Base-by-base conservation (phyloP, 2,888 invertebrate genomes). In the Pachymerium ferrugineum region DNA sequence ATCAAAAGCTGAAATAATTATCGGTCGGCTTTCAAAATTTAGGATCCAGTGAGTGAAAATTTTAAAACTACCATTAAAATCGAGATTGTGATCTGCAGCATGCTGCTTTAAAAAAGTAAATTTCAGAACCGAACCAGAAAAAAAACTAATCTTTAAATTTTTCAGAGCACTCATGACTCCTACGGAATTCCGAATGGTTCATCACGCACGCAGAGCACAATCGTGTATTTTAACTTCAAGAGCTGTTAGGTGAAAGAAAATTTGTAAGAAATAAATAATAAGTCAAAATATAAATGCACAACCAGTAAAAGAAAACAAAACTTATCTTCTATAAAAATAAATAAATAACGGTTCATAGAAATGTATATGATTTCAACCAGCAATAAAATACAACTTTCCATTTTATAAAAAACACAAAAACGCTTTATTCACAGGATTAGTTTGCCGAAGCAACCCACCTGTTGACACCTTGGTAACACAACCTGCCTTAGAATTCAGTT, bases 391-490 rank as follows among this genome's bases (percentile, higher is more conserved):
- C 14, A 47, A 12, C 16, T 47, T 47, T 16, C 16, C 47, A 22
- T 22, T 47, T 47, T 22, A 47, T 47, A 22, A 22, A 47, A 47
- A 47, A 47, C 47, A 47, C 47, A 47, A 47, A 47, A 47, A 47
- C 47, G 47, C 47, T 47, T 47, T 47, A 47, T 47, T 47, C n/a
- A 47, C 47, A 47, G 47, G 47, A 47, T 47, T 22, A 47, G 16
- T 22, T 47, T 47, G 47, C 47, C 3, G 16, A 6, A 47, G 47
- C 47, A 47, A 47, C 47, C 47, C 47, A 47, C 47, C 47, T 47
- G 47, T 47, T 47, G 47, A 47, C 47, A 47, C 19, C 47, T 47
- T 47, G 47, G 47, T 22, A 47, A 22, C n/a, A n/a, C 47, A 47
- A 47, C 47, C 47, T 47, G 47, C 47, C 47, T 47, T 47, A 47